Conservation (phyloP, 2,113 vertebrate species). For the Sinocyclocheilus maitianheensis region DNA sequence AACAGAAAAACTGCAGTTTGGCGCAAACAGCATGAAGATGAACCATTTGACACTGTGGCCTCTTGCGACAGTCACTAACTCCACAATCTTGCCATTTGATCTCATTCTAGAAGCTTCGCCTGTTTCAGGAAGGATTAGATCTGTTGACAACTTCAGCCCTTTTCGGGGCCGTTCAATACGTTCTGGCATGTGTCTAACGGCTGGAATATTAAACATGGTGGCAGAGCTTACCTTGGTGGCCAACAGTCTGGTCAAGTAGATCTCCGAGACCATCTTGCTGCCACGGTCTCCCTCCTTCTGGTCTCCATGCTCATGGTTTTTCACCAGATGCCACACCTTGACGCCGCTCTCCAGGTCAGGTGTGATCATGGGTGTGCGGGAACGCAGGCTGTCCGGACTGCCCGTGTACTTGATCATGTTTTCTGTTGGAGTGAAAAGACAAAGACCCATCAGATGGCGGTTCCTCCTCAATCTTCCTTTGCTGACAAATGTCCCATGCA, state of each 20-base stretch:
- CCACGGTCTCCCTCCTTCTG: constrained; percentile 97
- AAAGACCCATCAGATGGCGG: constrained; percentile 20
- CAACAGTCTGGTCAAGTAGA: constrained; percentile 94
- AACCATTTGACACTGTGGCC: neutral
- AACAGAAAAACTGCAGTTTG: constrained; percentile 2
- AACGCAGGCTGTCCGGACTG: constrained; percentile 95
- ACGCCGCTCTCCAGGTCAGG: constrained; percentile 95
- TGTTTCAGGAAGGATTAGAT: neutral
- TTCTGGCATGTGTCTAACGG: neutral
- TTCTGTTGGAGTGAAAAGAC: constrained; percentile 74
- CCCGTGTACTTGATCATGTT: constrained; percentile 99
- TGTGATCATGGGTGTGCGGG: constrained; percentile 96
- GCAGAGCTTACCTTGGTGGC: constrained; percentile 88
- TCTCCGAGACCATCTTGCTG: constrained; percentile 99
- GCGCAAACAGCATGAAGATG: constrained; percentile 9
- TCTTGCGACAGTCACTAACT: neutral
- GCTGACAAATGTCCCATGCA: neutral
- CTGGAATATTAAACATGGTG: neutral
- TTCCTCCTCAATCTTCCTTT: neutral
- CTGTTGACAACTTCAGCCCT: neutral
- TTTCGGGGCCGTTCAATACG: neutral
- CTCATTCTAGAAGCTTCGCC: neutral
- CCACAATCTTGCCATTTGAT: neutral
- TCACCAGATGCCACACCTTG: constrained; percentile 97
- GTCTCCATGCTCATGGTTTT: constrained; percentile 97